Base-by-base conservation (phyloP, 2,888 invertebrate species). In the Mallateleia sp. region DNA sequence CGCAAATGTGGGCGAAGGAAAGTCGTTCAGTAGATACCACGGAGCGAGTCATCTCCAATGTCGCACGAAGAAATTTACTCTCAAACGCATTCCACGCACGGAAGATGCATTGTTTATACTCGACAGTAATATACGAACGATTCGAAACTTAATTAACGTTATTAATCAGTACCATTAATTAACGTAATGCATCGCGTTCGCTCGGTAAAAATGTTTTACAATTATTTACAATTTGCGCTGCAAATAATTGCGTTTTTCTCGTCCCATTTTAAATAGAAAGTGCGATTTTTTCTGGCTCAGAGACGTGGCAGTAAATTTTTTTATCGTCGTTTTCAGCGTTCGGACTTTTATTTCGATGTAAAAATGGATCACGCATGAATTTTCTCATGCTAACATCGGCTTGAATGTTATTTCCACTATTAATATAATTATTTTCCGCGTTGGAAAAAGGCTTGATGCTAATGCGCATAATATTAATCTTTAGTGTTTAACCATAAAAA, bases 391-490 rank as follows among this genome's bases (percentile, higher is more conserved):
- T 11, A 47, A 52, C 42, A 14, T 71, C 69, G 69, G 69, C 22
- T 24, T 42, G 28, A 60, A 60, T 45, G 79, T 25, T 42, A 50
- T 38, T 62, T 79, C 69, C 69, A 45, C 15, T 24, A 52, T 45
- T 52, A 69, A 14, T 45, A 20, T 62, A 79, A 79, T 79, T 45
- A 60, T 62, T 80, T 80, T 54, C 64, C 72, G 69, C 47, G 56
- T 58, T 34, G 67, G 64, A 64, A 74, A 67, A 67, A 67, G 81
- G 60, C 60, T 32, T 11, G 74, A 82, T 74, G 60, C 66, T 82
- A 74, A 75, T 75, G 67, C 56, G 66, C 56, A 38, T 24, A 82
- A 67, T 82, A 75, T 67, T 75, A 56, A 82, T 82, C 74, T 82
- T 82, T 74, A 82, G 38, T 72, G 66, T 56, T 34, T n/a, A 66